Percentiles rank a stretch among this genome's conserved stretches.
phyloP scores from a whole-genome alignment of 2,113 vertebrate genomes.

The Syrrhaptes paradoxus region DNA sequence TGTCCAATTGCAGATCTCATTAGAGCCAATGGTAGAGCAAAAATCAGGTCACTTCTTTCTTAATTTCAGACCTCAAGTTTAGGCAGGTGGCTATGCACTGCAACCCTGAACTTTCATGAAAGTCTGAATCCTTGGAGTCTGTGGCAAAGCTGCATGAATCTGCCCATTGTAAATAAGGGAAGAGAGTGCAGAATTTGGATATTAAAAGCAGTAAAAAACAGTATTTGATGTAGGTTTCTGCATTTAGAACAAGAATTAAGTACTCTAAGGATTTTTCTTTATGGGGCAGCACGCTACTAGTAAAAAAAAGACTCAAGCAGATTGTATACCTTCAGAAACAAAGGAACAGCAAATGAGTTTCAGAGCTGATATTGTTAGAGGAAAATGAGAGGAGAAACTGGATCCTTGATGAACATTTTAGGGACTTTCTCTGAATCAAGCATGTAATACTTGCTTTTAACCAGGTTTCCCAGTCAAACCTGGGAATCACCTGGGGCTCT shows the following conservation, averaged over 20 bases:
- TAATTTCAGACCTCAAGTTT: background rate
- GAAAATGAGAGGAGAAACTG: background rate
- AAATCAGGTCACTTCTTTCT: background rate
- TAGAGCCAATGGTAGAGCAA: background rate
- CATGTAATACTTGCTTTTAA: background rate
- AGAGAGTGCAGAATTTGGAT: background rate
- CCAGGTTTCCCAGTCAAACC: background rate
- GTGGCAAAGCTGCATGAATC: background rate
- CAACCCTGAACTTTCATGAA: background rate
- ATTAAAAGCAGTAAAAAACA: background rate
- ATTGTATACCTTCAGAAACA: background rate
- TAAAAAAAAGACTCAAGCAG: background rate
- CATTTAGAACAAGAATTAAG: background rate
- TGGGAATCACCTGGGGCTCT: background rate
- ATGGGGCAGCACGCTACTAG: background rate
- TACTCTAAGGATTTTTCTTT: too few relatives aligned
- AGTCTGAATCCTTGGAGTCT: background rate
- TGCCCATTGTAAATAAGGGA: background rate
- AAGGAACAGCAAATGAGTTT: background rate
- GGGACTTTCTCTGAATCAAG: background rate
- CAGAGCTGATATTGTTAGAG: background rate
- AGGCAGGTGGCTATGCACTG: background rate
- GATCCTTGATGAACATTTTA: background rate
- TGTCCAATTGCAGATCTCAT: background rate
- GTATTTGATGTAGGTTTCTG: background rate